These are phyloP conservation scores for Eupithecia tripunctaria DNA, from an alignment of 2,888 invertebrate species.

Conservation along the genomic window DNA sequence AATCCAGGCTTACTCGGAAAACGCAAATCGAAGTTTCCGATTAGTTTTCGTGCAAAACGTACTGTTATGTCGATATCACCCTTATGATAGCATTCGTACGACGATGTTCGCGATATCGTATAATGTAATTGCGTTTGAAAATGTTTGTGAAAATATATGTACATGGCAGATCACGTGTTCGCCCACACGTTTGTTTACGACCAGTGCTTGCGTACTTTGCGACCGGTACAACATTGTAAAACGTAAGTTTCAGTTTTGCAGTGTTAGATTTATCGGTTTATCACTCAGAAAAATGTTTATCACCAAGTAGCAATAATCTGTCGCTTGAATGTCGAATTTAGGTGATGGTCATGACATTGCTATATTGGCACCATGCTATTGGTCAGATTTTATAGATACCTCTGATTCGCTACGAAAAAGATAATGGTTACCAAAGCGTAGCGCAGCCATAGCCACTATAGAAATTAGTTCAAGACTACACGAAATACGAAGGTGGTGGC, in stretches of 20 bases:
- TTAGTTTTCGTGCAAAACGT: too few species aligned
- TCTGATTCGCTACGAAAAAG: background rate
- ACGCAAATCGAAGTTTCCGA: too few species aligned
- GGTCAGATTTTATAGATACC: background rate
- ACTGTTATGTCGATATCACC: too few species aligned
- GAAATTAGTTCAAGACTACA: too few species aligned
- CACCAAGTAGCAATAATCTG: background rate
- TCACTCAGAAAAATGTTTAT: too few species aligned
- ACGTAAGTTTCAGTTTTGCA: conserved; percentile 10
- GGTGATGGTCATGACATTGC: background rate
- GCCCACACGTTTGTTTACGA: conserved; percentile 24
- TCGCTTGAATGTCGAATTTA: background rate
- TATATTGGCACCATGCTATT: background rate
- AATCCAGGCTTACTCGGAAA: too few species aligned
- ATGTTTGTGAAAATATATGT: conserved; percentile 4
- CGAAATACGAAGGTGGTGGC: too few species aligned
- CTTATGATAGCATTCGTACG: too few species aligned
- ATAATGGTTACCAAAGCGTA: background rate
- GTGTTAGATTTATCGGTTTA: background rate
- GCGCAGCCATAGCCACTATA: too few species aligned
- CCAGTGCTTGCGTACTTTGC: conserved; percentile 23
- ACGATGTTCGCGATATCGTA: too few species aligned
- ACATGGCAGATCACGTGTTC: conserved; percentile 17
- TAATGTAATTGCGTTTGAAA: background rate
- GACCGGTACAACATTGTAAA: conserved; percentile 20